phyloP scores from a whole-genome alignment of 2,113 vertebrate genomes.

The Herpetotheres cachinnans region DNA sequence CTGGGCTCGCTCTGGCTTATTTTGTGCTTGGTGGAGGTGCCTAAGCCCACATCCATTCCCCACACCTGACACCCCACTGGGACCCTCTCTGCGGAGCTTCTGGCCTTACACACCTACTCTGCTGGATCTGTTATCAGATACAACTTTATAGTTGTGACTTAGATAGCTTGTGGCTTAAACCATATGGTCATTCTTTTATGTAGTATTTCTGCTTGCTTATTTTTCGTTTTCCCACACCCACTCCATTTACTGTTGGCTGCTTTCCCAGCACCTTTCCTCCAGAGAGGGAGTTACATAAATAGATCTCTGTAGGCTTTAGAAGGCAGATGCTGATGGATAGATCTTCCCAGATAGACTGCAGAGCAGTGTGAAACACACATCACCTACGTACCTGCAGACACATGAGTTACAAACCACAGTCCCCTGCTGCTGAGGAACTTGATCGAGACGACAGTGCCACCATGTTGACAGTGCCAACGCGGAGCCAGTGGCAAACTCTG shows the following conservation, averaged over 20 bases:
- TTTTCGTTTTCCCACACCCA: conserved; percentile 77
- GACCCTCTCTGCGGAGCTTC: not conserved
- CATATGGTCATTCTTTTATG: conserved; percentile 72
- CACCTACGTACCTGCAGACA: conserved; percentile 19
- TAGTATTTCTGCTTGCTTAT: conserved; percentile 69
- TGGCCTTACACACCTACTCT: not conserved
- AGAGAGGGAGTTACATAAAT: conserved; percentile 65
- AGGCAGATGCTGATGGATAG: conserved; percentile 35
- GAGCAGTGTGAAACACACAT: not conserved
- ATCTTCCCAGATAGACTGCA: conserved; percentile 13
- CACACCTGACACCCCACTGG: not conserved
- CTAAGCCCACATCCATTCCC: not conserved
- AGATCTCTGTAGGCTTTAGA: conserved; percentile 64
- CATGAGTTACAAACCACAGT: accelerated
- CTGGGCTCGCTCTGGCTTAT: not conserved
- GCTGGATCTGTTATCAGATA: conserved; percentile 32
- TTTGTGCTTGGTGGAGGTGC: not conserved
- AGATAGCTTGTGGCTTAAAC: conserved; percentile 65
- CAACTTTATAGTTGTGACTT: conserved; percentile 43
- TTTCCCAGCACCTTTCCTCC: conserved; percentile 73
- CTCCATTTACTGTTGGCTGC: conserved; percentile 73
- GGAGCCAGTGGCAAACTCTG: not conserved
- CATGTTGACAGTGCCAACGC: not conserved
- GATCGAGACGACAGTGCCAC: not conserved
- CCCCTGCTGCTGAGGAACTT: not conserved